Percentiles rank a stretch among this genome's conserved stretches.
phyloP scores from a whole-genome alignment of 2,888 invertebrate genomes.

The Formica aserva region DNA sequence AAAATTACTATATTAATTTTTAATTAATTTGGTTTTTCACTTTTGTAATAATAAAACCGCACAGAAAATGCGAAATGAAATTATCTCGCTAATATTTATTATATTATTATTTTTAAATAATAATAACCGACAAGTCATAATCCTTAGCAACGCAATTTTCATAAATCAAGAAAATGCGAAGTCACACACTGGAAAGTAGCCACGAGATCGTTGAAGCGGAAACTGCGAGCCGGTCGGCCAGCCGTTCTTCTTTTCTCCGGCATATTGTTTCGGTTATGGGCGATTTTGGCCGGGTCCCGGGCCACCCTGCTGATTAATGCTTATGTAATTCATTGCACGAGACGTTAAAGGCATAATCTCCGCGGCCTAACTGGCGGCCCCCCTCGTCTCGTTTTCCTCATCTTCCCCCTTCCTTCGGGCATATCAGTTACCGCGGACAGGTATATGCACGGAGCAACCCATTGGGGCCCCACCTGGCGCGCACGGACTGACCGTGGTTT shows the following conservation, averaged over 20 bases:
- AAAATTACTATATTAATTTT: neutral
- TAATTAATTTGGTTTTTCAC: neutral
- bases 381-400: conserved; percentile 20
- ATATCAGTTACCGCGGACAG: conserved; percentile 80
- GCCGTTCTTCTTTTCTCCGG: conserved; percentile 29
- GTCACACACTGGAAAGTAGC: conserved; percentile 40
- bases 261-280: conserved; percentile 54
- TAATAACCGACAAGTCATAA: neutral
- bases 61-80: neutral
- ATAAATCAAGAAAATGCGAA: conserved; percentile 40
- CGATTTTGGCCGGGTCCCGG: conserved; percentile 66
- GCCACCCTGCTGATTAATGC: conserved; percentile 83
- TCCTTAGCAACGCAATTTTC: conserved; percentile 8
- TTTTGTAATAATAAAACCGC: neutral
- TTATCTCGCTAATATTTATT: neutral
- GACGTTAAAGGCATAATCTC: conserved; percentile 83
- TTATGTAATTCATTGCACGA: conserved; percentile 84
- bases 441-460: conserved; percentile 65
- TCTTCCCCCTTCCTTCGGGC: conserved; percentile 41
- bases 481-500: conserved; percentile 78
- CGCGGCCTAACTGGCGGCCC: conserved; percentile 70
- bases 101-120: neutral
- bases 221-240: conserved; percentile 6
- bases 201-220: conserved; percentile 39
- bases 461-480: conserved; percentile 46